Base-by-base conservation (phyloP, 2,888 invertebrate species). In the Plebejus melissa region DNA sequence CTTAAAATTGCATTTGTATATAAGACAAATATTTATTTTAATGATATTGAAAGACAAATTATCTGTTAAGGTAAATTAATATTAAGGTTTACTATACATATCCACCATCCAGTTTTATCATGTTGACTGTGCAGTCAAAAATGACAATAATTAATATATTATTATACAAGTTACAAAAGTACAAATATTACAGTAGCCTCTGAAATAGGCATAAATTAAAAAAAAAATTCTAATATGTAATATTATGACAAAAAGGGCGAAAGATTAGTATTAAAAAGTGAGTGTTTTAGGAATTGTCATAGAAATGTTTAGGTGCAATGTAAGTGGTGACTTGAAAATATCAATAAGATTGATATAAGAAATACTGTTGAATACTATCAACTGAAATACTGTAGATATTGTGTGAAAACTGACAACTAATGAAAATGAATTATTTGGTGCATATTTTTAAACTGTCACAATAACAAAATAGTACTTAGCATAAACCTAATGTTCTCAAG, bases 121-220 rank as follows among this genome's bases (percentile, higher is more conserved):
- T 60, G 60, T 60, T 28, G 60, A 60, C 60, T 60, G 28, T 60
- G 7, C 7, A 36, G 69, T 36, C 38, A 69, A 11, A 22, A 65
- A 32, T 32, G 69, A 69, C 69, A 69, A 69, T 69, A 69, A 69
- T 69, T 36, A 69, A 69, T 69, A 69, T 69, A 69, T 69, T 69
- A 69, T 69, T 69, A 38, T 38, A 69, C 13, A 13, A 50, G 60
- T 60, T 22, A 9, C 28, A 28, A 60, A 28, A 60, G 28, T 60
- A 60, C 58, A 58, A 58, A 2, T n/a, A 58, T 7, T 38, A 38
- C 0, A 57, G 41, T 41, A 7, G 41, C 41, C 41, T 41, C 41
- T 41, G 41, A 54, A 54, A 54, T 54, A 54, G 13, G 50, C 50
- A 11, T 13, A 54, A 54, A 13, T 5, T 16, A 13, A n/a, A n/a